These are phyloP conservation scores for Trachythela sp. DNA, from an alignment of 64 coral and sea anemone species.

Conservation along the genomic window DNA sequence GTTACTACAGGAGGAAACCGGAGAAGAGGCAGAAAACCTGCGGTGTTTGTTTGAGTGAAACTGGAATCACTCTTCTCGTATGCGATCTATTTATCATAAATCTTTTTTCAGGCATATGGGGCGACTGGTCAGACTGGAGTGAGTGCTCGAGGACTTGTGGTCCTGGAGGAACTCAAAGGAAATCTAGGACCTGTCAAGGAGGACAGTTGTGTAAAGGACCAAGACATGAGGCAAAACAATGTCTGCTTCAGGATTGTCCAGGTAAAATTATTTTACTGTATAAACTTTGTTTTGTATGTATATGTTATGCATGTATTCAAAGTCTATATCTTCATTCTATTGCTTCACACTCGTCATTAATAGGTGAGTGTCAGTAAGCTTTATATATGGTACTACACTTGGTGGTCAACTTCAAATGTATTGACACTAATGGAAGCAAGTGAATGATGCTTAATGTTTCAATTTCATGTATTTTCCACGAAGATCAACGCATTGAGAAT, in stretches of 20 bases:
- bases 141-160: constrained; percentile 79
- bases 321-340: not conserved
- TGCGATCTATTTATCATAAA: no score
- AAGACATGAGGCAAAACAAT: constrained; percentile 65
- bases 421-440: no score
- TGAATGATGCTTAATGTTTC: no score
- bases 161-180: constrained; percentile 65
- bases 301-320: no score
- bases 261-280: constrained; percentile 38
- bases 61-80: no score
- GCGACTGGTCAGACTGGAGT: constrained; percentile 92
- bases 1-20: no score
- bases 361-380: not conserved
- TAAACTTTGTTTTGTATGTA: not conserved
- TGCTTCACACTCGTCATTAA: not conserved
- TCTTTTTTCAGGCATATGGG: constrained; percentile 60
- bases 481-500: no score
- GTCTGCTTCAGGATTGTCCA: constrained; percentile 80
- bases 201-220: constrained; percentile 74
- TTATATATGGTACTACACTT: no score
- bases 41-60: no score
- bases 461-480: no score
- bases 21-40: no score
- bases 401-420: no score
- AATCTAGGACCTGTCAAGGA: constrained; percentile 83